Percentiles rank a stretch among this genome's conserved stretches.
These are phyloP conservation scores for Azemiops feae DNA, from an alignment of 2,113 vertebrate genomes.

Conservation along the genomic window DNA sequence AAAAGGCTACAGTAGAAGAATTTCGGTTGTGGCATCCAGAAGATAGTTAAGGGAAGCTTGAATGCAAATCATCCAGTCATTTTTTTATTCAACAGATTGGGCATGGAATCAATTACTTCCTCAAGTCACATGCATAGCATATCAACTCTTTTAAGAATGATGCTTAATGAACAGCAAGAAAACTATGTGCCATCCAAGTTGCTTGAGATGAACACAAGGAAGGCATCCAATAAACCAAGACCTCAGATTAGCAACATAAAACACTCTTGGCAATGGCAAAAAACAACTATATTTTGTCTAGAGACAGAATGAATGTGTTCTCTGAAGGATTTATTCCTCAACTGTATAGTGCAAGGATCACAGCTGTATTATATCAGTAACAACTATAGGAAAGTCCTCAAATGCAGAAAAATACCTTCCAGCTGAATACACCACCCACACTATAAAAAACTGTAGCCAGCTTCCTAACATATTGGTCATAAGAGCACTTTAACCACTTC, in stretches of 20 bases:
- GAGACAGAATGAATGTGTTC: slow-evolving; percentile 39
- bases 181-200: slow-evolving; percentile 2
- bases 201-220: slow-evolving; percentile 30
- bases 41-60: neutral
- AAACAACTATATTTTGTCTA: slow-evolving; percentile 6
- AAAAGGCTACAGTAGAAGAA: neutral
- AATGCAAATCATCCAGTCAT: neutral
- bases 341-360: slow-evolving; percentile 48
- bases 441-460: slow-evolving; percentile 46
- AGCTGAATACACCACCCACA: slow-evolving; percentile 64
- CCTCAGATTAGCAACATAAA: slow-evolving; percentile 48
- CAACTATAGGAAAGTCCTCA: slow-evolving; percentile 42
- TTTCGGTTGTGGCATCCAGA: neutral
- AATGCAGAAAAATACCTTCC: slow-evolving; percentile 62
- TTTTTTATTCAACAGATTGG: neutral
- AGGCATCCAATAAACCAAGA: neutral
- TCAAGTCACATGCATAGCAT: neutral
- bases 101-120: neutral
- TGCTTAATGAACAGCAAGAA: slow-evolving; percentile 19
- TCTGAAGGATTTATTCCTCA: slow-evolving; percentile 50
- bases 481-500: slow-evolving; percentile 22
- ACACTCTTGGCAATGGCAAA: slow-evolving; percentile 5
- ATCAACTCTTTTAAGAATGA: slow-evolving; percentile 23
- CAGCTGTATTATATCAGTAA: slow-evolving; percentile 63
- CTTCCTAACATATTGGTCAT: slow-evolving; percentile 40